These are phyloP conservation scores for Sus scrofa DNA, from an alignment of 2,113 vertebrate species.

Conservation along the genomic window DNA sequence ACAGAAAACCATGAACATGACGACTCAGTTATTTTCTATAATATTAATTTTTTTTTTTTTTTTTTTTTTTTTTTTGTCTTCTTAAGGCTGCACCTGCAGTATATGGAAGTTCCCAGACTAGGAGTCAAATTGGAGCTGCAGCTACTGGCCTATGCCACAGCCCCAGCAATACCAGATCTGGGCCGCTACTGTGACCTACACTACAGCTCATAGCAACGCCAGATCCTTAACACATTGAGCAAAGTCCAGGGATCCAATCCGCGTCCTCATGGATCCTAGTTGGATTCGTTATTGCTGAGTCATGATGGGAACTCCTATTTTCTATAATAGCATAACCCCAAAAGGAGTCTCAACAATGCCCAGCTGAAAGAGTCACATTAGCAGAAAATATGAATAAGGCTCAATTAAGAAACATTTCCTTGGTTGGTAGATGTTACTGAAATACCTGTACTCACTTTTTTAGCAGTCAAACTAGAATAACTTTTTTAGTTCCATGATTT, in stretches of 20 bases:
- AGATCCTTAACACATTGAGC: no score
- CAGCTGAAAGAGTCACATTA: background rate
- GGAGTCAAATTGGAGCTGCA: no score
- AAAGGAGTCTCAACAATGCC: background rate
- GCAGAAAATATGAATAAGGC: background rate
- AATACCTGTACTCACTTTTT: background rate
- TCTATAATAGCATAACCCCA: background rate
- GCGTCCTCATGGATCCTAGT: no score
- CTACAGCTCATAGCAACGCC: no score
- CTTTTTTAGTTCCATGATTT: background rate
- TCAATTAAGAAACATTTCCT: background rate
- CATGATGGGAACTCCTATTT: background rate
- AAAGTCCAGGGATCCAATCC: no score
- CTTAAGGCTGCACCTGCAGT: no score
- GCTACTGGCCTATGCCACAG: no score
- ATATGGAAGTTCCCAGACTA: no score
- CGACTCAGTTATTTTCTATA: background rate
- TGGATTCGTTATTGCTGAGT: no score
- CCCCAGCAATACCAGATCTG: no score
- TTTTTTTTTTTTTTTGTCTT: no score
- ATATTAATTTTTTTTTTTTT: background rate
- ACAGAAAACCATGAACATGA: background rate
- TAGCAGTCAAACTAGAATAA: slow-evolving; percentile 19
- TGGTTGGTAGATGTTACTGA: background rate
- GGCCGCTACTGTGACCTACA: no score